These are phyloP conservation scores for Syngnathus typhle DNA, from an alignment of 2,113 vertebrate species.

Conservation along the genomic window DNA sequence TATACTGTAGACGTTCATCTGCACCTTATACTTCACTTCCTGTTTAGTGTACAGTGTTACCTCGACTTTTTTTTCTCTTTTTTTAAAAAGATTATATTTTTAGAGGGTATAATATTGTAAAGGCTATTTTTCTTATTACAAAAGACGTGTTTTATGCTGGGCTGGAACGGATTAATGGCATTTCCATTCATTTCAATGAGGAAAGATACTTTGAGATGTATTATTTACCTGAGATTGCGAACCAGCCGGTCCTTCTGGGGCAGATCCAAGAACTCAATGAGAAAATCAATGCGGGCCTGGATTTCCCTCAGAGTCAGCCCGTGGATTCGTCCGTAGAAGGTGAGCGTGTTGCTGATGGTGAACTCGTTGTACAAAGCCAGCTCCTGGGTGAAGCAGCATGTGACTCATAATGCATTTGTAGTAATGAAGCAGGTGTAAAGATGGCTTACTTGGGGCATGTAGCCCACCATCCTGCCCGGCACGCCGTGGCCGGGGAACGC, in stretches of 20 bases:
- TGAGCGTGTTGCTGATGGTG: slow-evolving; percentile 71
- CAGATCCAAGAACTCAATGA: slow-evolving; percentile 72
- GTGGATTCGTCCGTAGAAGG: slow-evolving; percentile 71
- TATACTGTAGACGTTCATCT: not conserved
- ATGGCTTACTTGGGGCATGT: slow-evolving; percentile 74
- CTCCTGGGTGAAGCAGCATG: slow-evolving; percentile 52
- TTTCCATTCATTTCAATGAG: not conserved
- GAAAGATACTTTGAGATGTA: not conserved
- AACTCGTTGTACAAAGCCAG: slow-evolving; percentile 75
- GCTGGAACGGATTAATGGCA: no score
- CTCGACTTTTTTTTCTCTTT: no score
- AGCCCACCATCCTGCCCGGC: slow-evolving; percentile 73
- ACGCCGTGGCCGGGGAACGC: slow-evolving; percentile 72
- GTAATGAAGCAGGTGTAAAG: not conserved
- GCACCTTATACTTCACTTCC: not conserved
- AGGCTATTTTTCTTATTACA: no score
- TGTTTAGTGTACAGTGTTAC: not conserved
- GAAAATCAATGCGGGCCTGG: slow-evolving; percentile 65
- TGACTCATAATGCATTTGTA: not conserved
- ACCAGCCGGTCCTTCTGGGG: slow-evolving; percentile 70
- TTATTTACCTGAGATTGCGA: slow-evolving; percentile 57
- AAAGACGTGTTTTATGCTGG: no score
- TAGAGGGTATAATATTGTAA: no score
- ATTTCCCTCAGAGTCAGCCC: slow-evolving; percentile 69
- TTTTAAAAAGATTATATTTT: no score